Conservation (phyloP, 2,113 vertebrate genomes). For the Peucedramus taeniatus region DNA sequence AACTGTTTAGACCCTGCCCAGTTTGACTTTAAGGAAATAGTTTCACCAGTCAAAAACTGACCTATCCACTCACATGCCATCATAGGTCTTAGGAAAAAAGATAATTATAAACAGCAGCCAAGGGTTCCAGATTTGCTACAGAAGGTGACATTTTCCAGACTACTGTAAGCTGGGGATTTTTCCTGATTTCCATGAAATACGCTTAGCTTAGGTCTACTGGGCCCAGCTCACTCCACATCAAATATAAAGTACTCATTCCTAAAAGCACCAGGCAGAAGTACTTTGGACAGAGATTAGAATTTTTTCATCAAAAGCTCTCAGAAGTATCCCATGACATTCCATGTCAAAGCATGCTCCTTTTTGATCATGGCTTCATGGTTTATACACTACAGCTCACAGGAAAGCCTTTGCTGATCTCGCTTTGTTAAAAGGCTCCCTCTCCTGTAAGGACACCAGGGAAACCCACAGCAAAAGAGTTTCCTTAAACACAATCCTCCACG, state of each 20-base stretch:
- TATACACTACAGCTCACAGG: not conserved
- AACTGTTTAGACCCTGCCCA: not conserved
- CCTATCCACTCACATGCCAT: not conserved
- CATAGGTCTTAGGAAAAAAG: accelerated
- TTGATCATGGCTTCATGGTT: not conserved
- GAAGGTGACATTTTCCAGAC: not conserved
- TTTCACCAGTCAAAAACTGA: not conserved
- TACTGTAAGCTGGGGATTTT: not conserved
- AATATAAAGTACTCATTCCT: not conserved
- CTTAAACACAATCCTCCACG: not conserved
- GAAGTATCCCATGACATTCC: not conserved
- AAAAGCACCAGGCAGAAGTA: not conserved
- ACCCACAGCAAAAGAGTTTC: not conserved
- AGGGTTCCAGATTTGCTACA: not conserved
- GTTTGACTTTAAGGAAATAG: not conserved
- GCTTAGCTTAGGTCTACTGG: not conserved
- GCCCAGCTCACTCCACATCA: not conserved
- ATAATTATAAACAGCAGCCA: not conserved
- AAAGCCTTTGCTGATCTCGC: not conserved
- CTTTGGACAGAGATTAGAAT: not conserved
- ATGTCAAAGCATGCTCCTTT: not conserved
- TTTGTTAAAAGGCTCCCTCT: not conserved
- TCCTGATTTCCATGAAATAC: not conserved
- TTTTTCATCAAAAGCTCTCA: not conserved
- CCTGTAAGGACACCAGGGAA: not conserved